phyloP scores from a whole-genome alignment of 1,140 invertebrate genomes.

The Calliopsis andreniformis region DNA sequence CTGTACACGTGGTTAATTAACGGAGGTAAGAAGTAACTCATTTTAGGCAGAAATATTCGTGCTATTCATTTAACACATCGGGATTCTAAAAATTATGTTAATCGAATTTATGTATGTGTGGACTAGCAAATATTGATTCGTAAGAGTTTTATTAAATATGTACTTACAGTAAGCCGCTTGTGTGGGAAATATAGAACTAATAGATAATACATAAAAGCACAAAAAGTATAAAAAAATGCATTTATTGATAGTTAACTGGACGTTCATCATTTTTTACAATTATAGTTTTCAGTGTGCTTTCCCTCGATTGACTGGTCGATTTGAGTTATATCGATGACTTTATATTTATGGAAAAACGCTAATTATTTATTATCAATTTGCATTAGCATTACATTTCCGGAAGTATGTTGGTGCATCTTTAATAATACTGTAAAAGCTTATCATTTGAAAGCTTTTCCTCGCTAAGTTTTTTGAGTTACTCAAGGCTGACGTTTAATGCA shows the following conservation, averaged over 20 bases:
- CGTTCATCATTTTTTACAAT: not conserved
- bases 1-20: too few species aligned
- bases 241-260: too few species aligned
- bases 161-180: slow-evolving; percentile 1
- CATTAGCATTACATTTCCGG: too few species aligned
- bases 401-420: not conserved
- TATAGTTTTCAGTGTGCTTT: not conserved
- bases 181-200: not conserved
- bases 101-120: too few species aligned
- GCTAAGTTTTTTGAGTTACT: not conserved
- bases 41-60: too few species aligned
- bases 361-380: not conserved
- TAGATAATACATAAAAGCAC: not conserved
- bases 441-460: not conserved
- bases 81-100: too few species aligned
- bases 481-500: too few species aligned
- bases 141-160: not conserved
- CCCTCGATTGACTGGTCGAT: not conserved
- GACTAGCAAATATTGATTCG: too few species aligned
- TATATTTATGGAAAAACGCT: slow-evolving; percentile 6
- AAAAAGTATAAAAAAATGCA: not conserved
- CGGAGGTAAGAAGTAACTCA: too few species aligned
- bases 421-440: not conserved
- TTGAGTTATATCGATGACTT: too few species aligned
- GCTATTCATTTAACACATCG: too few species aligned